Conservation (phyloP, 1,140 invertebrate species). For the Drosophila albomicans region DNA sequence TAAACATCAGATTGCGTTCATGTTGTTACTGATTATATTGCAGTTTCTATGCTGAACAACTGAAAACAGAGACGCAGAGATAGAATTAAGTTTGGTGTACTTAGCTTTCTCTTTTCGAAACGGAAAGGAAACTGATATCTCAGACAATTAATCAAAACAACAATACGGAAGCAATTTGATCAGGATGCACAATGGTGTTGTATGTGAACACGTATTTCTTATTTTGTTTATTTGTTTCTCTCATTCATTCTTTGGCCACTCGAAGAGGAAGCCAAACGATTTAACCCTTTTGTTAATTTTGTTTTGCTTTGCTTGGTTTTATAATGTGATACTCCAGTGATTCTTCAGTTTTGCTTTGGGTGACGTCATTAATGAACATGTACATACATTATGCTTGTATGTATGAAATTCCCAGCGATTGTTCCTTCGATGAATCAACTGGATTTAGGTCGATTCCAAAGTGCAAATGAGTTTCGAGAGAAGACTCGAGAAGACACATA, state of each 20-base stretch:
- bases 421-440: constrained; percentile 17
- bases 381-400: neutral
- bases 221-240: constrained; percentile 5
- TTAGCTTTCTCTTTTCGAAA: constrained; percentile 26
- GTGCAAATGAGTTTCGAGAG: neutral
- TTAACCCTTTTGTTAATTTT: constrained; percentile 29
- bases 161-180: constrained; percentile 26
- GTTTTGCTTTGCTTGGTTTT: neutral
- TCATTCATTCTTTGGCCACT: neutral
- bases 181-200: constrained; percentile 13
- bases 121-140: constrained; percentile 35
- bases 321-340: constrained; percentile 12
- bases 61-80: neutral
- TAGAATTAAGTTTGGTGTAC: constrained; percentile 17
- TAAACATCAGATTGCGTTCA: neutral
- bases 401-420: neutral
- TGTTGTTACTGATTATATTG: neutral
- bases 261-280: constrained; percentile 36
- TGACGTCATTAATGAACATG: constrained; percentile 17
- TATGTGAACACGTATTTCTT: neutral
- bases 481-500: neutral
- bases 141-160: constrained; percentile 33
- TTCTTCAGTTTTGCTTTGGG: constrained; percentile 2
- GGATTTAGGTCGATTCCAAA: constrained; percentile 7
- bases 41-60: neutral